phyloP scores from a whole-genome alignment of 2,113 vertebrate genomes.

The Bufo gargarizans region DNA sequence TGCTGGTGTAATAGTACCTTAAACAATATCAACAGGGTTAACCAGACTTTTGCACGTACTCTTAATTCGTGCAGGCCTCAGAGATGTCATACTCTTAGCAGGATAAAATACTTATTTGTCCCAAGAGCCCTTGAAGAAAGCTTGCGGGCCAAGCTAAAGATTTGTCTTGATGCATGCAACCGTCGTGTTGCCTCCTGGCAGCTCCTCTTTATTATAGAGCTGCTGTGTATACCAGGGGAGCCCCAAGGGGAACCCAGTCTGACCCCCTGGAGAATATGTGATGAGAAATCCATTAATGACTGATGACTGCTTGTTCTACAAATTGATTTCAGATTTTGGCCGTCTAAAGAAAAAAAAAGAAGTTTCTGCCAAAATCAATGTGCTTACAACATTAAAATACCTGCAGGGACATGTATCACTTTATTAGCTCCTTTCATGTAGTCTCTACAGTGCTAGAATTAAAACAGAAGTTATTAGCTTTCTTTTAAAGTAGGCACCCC shows the following conservation, averaged over 20 bases:
- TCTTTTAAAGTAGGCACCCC: not conserved
- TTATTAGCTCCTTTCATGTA: slow-evolving; percentile 60
- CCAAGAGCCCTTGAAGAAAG: slow-evolving; percentile 27
- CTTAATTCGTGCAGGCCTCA: not conserved
- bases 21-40: not conserved
- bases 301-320: slow-evolving; percentile 66
- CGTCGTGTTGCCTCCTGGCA: slow-evolving; percentile 20
- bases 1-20: too few species aligned
- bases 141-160: slow-evolving; percentile 43
- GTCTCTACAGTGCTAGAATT: slow-evolving; percentile 49
- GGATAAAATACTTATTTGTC: slow-evolving; percentile 42
- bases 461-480: slow-evolving; percentile 19
- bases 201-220: slow-evolving; percentile 30
- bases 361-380: slow-evolving; percentile 61
- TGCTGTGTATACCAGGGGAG: slow-evolving; percentile 20
- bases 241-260: slow-evolving; percentile 53
- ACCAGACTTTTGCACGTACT: slow-evolving; percentile 3
- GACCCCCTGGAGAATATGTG: slow-evolving; percentile 61
- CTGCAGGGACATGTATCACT: slow-evolving; percentile 40
- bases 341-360: slow-evolving; percentile 55
- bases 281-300: slow-evolving; percentile 71
- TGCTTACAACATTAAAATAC: slow-evolving; percentile 59
- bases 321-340: slow-evolving; percentile 67
- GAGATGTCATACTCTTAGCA: slow-evolving; percentile 26
- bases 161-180: slow-evolving; percentile 8